A percentile compares a stretch with the other conserved stretches of the same genome.
phyloP scores from a whole-genome alignment of 35 echinoderm and acorn worm species.

The Acanthaster planci region DNA sequence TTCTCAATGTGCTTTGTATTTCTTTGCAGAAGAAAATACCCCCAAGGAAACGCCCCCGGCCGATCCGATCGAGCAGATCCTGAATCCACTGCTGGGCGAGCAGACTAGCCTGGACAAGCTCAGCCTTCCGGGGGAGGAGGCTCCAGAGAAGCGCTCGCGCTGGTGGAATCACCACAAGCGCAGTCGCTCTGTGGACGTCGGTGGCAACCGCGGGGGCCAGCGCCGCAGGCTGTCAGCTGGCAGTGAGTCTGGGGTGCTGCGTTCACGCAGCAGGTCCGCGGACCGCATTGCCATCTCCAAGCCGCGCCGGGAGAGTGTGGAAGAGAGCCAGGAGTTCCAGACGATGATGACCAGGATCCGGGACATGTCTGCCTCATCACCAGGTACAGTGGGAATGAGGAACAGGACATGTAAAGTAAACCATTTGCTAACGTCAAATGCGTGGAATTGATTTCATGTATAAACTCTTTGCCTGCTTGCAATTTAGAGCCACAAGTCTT shows the following conservation, averaged over 20 bases:
- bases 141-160: conserved; percentile 7
- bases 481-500: too few species aligned
- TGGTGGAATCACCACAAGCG: neutral
- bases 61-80: conserved; percentile 9
- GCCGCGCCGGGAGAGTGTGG: conserved; percentile 55
- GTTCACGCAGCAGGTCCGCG: conserved; percentile 10
- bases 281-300: conserved; percentile 40
- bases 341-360: conserved; percentile 57
- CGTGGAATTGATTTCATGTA: too few species aligned
- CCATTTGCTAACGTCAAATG: too few species aligned
- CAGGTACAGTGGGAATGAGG: too few species aligned
- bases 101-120: neutral
- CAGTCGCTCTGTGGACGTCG: neutral
- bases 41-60: neutral
- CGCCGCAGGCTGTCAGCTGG: neutral
- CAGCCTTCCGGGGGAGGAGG: neutral
- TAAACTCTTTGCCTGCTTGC: too few species aligned
- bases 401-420: too few species aligned
- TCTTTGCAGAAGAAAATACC: neutral
- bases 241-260: conserved; percentile 10
- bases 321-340: conserved; percentile 48
- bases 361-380: conserved; percentile 55
- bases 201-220: neutral
- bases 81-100: neutral
- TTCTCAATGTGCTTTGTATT: too few species aligned